phyloP scores from a whole-genome alignment of 2,888 invertebrate species.

The Diarsia rubi region DNA sequence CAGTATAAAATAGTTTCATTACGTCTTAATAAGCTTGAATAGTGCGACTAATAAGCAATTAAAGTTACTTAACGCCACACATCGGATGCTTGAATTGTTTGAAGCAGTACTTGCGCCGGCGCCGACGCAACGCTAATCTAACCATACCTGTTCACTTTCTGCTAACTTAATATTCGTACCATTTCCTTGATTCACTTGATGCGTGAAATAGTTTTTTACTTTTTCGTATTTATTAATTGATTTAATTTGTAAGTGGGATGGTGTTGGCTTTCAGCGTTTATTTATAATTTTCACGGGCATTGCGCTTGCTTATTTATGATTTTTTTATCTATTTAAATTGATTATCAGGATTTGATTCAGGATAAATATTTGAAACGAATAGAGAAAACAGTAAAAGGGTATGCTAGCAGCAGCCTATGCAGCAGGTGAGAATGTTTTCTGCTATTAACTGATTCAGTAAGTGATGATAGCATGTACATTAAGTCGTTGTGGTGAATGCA shows the following conservation, averaged over 20 bases:
- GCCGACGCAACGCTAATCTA: conserved; percentile 64
- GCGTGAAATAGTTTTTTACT: conserved; percentile 62
- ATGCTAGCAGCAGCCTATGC: neutral
- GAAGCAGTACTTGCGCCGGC: conserved; percentile 34
- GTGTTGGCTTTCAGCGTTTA: conserved; percentile 10
- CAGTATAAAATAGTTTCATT: conserved; percentile 31
- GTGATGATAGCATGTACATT: neutral
- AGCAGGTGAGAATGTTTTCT: neutral
- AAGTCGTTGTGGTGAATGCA: neutral
- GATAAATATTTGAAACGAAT: neutral
- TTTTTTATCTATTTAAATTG: neutral
- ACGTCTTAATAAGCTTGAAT: conserved; percentile 64
- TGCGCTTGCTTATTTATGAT: neutral
- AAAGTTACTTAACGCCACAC: conserved; percentile 77
- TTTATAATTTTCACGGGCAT: neutral
- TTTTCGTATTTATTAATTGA: conserved; percentile 10
- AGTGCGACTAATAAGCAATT: conserved; percentile 73
- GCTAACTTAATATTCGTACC: conserved; percentile 59
- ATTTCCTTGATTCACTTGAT: conserved; percentile 65
- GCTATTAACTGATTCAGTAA: neutral
- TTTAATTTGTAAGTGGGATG: neutral
- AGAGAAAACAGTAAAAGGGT: too few species aligned
- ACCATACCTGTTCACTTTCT: conserved; percentile 66
- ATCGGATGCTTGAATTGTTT: conserved; percentile 69
- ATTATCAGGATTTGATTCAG: neutral